Conservation (phyloP, 2,797 vertebrate genomes). For the Bothrops alternatus region DNA sequence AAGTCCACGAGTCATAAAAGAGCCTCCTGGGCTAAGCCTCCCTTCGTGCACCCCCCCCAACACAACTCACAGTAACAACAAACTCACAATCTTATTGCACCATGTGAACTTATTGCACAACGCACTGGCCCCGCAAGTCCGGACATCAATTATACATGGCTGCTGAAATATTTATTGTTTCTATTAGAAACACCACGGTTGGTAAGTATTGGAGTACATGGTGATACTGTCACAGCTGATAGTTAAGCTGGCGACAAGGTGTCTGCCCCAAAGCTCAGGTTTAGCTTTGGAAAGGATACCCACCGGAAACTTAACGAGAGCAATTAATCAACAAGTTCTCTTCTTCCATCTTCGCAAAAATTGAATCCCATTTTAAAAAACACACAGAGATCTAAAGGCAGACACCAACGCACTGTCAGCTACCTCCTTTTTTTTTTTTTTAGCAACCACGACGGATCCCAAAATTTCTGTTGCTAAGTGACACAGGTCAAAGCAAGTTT, state of each 20-base stretch:
- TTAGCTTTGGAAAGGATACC: conserved; percentile 39
- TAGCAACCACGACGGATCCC: too few species aligned
- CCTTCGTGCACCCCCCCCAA: too few species aligned
- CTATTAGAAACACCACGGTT: conserved; percentile 64
- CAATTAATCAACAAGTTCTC: neutral
- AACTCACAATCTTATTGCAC: too few species aligned
- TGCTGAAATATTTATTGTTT: conserved; percentile 80
- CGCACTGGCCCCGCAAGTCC: neutral
- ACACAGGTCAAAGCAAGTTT: too few species aligned
- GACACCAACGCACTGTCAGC: neutral
- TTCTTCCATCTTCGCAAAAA: conserved; percentile 11
- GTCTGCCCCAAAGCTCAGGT: conserved; percentile 66
- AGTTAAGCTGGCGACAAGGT: conserved; percentile 55
- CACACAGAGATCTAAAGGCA: neutral
- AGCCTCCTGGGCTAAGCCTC: too few species aligned
- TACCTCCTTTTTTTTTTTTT: too few species aligned
- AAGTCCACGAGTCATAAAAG: too few species aligned
- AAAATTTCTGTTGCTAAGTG: too few species aligned
- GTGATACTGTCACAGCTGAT: conserved; percentile 58
- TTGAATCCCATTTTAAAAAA: neutral
- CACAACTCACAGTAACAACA: too few species aligned
- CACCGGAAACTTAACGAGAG: neutral
- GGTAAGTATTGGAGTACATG: conserved; percentile 61
- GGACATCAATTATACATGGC: conserved; percentile 61
- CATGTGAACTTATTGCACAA: too few species aligned